These are phyloP conservation scores for Phanerotoma sp. DNA, from an alignment of 2,888 invertebrate species.

Conservation along the genomic window DNA sequence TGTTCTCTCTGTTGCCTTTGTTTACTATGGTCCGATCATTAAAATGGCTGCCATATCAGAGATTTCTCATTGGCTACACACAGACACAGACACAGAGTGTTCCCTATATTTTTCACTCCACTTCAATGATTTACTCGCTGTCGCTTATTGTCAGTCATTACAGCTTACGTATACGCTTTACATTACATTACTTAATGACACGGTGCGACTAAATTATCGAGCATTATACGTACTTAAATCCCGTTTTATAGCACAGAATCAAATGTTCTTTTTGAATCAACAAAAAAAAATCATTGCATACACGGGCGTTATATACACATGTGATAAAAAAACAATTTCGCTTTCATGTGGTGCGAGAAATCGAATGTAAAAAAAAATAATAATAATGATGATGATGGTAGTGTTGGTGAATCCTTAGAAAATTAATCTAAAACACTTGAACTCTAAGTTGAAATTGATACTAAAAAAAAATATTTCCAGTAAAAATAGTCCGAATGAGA, in stretches of 20 bases:
- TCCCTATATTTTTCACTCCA: slow-evolving; percentile 16
- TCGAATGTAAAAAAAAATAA: too few relatives aligned
- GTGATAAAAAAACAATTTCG: too few relatives aligned
- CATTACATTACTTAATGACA: slow-evolving; percentile 2
- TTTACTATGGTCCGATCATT: slow-evolving; percentile 57
- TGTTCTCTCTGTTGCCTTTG: slow-evolving; percentile 52
- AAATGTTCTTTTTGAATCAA: background rate
- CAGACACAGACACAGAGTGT: slow-evolving; percentile 5
- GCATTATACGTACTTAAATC: background rate
- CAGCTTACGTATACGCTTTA: slow-evolving; percentile 22
- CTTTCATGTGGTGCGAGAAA: too few relatives aligned
- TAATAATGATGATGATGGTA: too few relatives aligned
- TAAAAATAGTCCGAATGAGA: too few relatives aligned
- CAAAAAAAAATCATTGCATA: too few relatives aligned
- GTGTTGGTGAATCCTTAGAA: too few relatives aligned
- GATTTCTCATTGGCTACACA: slow-evolving; percentile 51
- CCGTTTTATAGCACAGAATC: background rate
- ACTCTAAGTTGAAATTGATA: too few relatives aligned
- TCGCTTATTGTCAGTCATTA: too few relatives aligned
- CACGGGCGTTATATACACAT: too few relatives aligned
- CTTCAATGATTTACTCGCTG: background rate
- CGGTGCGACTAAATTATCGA: background rate
- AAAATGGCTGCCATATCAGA: slow-evolving; percentile 57
- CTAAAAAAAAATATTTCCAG: too few relatives aligned
- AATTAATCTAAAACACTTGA: too few relatives aligned